Evolutionary conservation across 2,888 invertebrate genomes (phyloP).

Genomic region (Camponotus fellah): DNA sequence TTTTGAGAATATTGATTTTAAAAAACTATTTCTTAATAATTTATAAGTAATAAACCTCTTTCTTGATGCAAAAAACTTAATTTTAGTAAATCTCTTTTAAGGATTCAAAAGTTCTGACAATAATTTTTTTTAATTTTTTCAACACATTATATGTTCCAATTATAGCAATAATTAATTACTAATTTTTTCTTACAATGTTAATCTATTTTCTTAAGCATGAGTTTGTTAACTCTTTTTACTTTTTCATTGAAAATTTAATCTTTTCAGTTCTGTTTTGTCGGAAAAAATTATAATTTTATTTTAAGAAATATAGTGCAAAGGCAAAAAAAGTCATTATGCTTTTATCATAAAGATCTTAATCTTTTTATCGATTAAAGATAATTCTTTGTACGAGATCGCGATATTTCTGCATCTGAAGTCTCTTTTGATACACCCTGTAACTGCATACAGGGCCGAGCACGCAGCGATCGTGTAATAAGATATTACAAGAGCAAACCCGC

Average conservation of each 20-base stretch:
- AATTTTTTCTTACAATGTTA: background rate
- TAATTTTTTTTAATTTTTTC: background rate
- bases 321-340: background rate
- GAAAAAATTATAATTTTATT: background rate
- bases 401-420: background rate
- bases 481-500: constrained; percentile 78
- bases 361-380: background rate
- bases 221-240: background rate
- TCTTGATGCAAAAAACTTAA: background rate
- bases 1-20: background rate
- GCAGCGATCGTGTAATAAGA: constrained; percentile 81
- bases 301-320: background rate
- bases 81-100: background rate
- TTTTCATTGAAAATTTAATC: background rate
- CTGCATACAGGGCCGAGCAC: constrained; percentile 63
- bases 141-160: background rate
- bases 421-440: constrained; percentile 32
- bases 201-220: background rate
- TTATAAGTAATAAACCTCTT: too few relatives aligned
- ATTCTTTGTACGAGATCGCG: background rate
- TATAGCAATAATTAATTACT: background rate
- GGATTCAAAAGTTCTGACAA: background rate
- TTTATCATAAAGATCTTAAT: background rate
- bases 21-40: too few relatives aligned
- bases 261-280: background rate